Evolutionary conservation across 2,113 vertebrate species (phyloP), one percentile per base, ranked within the genome.

Genomic region (Silurus glanis): DNA sequence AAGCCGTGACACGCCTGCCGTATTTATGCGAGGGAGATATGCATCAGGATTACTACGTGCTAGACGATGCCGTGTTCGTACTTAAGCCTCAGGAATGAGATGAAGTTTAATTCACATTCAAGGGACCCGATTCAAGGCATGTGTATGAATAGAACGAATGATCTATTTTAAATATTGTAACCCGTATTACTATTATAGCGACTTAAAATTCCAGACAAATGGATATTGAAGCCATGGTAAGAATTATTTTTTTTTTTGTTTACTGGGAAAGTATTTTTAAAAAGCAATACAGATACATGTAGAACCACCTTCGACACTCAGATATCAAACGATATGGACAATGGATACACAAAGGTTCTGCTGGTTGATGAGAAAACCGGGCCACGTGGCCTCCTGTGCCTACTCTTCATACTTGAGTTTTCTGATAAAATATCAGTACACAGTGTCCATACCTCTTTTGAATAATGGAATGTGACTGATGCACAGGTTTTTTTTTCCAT

Each of bases 1-100:
- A 99, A 90, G 95, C 97, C 16, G 96, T 99, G 90, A 99, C 97
- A 66, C 96, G 98, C 87, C 90, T 99, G 92, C 98, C 98, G 0
- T 99, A 99, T 93, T 95, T 99, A 79, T 99, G 98, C 51, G 98
- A 99, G 90, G 98, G 98, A 2, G 98, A 99, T 91, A 97, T 99
- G 96, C 97, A 99, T 59, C 97, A 97, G 61, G 97, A 99, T 92
- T 98, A 98, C 94, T 99, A 99, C 0, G 95, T 98, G 47, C 94
- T 99, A 72, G 97, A 99, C 17, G 97, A 99, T 37, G 98, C 97
- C 0, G 98, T 99, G 88, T 99, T 99, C 59, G 95, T 99, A 51
- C 96, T 99, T 23, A 98, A 93, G 88, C 91, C 92, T 67, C 87
- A 87, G n/a, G 79, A 89, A 1, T 87, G 64, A 80, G 74, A 80